Evolutionary conservation across 2,888 invertebrate genomes (phyloP).

Genomic region (Phyllotreta cruciferae): DNA sequence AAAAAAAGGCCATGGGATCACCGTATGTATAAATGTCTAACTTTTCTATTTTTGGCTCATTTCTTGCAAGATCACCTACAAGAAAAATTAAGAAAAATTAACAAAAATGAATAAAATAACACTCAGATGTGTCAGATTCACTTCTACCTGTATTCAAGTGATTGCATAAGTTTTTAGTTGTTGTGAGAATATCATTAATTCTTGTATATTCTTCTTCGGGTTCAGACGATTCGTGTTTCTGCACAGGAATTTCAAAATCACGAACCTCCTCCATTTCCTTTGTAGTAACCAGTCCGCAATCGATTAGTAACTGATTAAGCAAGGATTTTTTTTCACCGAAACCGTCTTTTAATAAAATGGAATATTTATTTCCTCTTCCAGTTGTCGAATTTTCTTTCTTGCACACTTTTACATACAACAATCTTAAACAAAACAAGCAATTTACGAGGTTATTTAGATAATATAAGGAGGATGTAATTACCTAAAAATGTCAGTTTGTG

Average conservation of each 20-base stretch:
- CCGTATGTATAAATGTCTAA: slow-evolving; percentile 31
- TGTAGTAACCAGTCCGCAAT: slow-evolving; percentile 61
- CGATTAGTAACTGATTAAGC: slow-evolving; percentile 63
- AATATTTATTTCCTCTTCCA: slow-evolving; percentile 57
- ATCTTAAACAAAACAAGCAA: slow-evolving; percentile 53
- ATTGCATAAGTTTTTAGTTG: slow-evolving; percentile 27
- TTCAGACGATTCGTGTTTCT: slow-evolving; percentile 20
- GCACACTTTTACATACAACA: slow-evolving; percentile 60
- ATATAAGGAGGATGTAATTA: neutral
- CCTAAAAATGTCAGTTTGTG: slow-evolving; percentile 57
- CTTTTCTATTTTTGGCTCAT: slow-evolving; percentile 24
- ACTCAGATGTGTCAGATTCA: no score
- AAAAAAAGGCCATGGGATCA: slow-evolving; percentile 29
- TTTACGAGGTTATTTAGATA: neutral
- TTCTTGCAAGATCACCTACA: neutral
- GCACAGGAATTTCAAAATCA: slow-evolving; percentile 43
- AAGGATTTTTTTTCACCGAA: slow-evolving; percentile 57
- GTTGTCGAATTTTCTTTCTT: slow-evolving; percentile 47
- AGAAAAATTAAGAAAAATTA: neutral
- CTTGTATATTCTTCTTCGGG: slow-evolving; percentile 31
- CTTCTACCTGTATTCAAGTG: neutral
- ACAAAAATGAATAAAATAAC: neutral
- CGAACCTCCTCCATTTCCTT: slow-evolving; percentile 40
- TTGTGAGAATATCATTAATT: slow-evolving; percentile 27
- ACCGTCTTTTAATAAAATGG: slow-evolving; percentile 63